phyloP scores from a whole-genome alignment of 2,113 vertebrate species.

The Eretmodus cyanostictus region DNA sequence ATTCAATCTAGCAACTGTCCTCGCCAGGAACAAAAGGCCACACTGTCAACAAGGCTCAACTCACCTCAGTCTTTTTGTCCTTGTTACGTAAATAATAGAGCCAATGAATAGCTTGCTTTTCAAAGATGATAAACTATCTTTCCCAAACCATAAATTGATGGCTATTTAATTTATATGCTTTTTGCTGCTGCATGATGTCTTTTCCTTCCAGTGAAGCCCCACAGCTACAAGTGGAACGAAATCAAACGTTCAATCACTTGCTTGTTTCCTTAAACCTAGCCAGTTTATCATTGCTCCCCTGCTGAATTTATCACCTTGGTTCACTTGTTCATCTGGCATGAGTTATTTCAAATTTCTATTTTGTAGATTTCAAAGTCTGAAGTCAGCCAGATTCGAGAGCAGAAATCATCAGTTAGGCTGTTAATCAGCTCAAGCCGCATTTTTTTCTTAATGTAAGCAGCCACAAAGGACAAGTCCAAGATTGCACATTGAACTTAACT shows the following conservation, averaged over 20 bases:
- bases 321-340: not conserved
- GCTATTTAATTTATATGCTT: not conserved
- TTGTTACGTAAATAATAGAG: conserved; percentile 12
- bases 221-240: not conserved
- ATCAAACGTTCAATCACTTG: not conserved
- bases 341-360: conserved; percentile 10
- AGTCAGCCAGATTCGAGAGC: not conserved
- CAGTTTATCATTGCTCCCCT: not conserved
- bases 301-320: not conserved
- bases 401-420: not conserved
- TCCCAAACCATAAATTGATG: not conserved
- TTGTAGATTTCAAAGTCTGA: not conserved
- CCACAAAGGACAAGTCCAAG: not conserved
- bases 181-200: not conserved
- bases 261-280: not conserved
- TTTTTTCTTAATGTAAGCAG: not conserved
- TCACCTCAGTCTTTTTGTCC: conserved; percentile 42
- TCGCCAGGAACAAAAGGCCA: conserved; percentile 57
- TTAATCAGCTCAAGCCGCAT: not conserved
- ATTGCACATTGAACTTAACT: conserved; percentile 5
- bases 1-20: conserved; percentile 60
- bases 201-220: not conserved
- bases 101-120: not conserved
- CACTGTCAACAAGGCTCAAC: conserved; percentile 57
- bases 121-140: not conserved